Evolutionary conservation across 2,113 vertebrate genomes (phyloP).

Genomic region (Callocephalon fimbriatum): DNA sequence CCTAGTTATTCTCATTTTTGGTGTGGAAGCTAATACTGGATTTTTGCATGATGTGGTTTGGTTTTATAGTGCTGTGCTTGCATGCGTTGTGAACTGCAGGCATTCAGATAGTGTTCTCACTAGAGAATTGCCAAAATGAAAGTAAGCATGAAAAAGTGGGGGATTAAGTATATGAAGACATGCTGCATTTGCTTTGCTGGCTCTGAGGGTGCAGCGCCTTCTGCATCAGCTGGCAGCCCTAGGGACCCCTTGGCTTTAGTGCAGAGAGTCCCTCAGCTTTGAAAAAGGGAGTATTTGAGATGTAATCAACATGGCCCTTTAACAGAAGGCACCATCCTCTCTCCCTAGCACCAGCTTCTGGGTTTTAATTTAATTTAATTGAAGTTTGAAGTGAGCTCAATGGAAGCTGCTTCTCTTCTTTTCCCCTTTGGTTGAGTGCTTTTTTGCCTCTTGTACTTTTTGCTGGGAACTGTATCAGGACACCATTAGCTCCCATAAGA

Average conservation of each 20-base stretch:
- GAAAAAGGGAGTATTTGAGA: background rate
- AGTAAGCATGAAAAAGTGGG: background rate
- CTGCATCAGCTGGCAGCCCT: background rate
- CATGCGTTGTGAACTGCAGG: background rate
- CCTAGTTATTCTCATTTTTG: background rate
- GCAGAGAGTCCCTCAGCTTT: background rate
- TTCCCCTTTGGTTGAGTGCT: background rate
- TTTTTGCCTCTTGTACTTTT: background rate
- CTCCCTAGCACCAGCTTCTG: background rate
- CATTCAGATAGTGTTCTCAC: background rate
- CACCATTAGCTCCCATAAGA: background rate
- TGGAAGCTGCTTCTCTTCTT: background rate
- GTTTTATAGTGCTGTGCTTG: slow-evolving; percentile 16
- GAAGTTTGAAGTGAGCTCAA: background rate
- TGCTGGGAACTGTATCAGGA: background rate
- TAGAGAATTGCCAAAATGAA: background rate
- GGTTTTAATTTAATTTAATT: background rate
- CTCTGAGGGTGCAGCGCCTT: background rate
- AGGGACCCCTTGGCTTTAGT: background rate
- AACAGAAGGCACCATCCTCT: background rate
- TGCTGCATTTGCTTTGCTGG: background rate
- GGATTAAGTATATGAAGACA: background rate
- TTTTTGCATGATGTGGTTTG: slow-evolving; percentile 24
- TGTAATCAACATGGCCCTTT: background rate
- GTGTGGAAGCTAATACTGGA: background rate